These are phyloP conservation scores for Lymantria dispar DNA, from an alignment of 2,888 invertebrate species.

Conservation along the genomic window DNA sequence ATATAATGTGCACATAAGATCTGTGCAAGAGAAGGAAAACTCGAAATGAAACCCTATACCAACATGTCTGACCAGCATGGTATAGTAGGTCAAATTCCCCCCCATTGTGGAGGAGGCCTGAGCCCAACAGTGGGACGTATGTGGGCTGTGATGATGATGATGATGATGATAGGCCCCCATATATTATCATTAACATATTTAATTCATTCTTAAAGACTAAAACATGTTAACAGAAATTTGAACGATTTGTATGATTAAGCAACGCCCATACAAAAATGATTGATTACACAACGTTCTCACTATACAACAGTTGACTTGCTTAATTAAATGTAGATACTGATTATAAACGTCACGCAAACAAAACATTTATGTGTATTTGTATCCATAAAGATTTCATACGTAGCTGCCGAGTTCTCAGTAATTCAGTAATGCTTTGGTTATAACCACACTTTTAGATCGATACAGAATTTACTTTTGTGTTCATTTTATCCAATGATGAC, in stretches of 20 bases:
- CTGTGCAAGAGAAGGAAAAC: no score
- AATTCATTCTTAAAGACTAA: constrained; percentile 8
- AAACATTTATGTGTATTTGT: constrained; percentile 37
- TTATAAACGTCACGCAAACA: constrained; percentile 40
- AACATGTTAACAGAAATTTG: constrained; percentile 14
- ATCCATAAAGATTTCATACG: constrained; percentile 4
- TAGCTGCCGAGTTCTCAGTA: background rate
- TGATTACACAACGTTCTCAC: constrained; percentile 22
- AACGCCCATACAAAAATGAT: constrained; percentile 27
- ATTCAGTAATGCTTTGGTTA: background rate
- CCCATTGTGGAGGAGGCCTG: no score
- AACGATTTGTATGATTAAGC: constrained; percentile 20
- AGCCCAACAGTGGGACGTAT: no score
- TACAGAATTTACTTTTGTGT: no score
- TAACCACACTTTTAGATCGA: no score
- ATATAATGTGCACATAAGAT: no score
- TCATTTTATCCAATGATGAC: no score
- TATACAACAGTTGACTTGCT: constrained; percentile 19
- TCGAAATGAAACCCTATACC: no score
- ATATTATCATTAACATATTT: background rate
- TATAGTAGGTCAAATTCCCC: no score
- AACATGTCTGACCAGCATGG: no score
- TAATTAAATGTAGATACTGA: constrained; percentile 42
- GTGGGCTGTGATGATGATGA: no score
- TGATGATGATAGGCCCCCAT: background rate